phyloP scores from a whole-genome alignment of 2,888 invertebrate species.

The Platycnemis pennipes region DNA sequence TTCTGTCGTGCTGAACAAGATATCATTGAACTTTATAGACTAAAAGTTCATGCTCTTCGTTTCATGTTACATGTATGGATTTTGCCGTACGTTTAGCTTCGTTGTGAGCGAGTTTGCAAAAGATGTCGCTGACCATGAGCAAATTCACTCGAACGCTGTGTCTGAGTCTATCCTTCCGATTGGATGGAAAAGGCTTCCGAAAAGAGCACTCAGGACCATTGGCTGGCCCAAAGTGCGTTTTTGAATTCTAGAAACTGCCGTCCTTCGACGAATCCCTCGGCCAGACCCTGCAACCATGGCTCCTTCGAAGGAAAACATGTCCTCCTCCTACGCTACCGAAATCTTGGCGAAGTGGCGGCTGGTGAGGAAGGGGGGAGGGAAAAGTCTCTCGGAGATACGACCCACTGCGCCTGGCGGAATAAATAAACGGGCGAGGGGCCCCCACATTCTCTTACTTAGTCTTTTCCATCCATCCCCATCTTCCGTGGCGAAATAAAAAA shows the following conservation, averaged over 20 bases:
- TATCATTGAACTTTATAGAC: too few species aligned
- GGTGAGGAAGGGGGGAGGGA: neutral
- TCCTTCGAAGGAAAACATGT: neutral
- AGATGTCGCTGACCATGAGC: too few species aligned
- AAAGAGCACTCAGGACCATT: too few species aligned
- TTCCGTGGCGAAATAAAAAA: neutral
- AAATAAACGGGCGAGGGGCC: neutral
- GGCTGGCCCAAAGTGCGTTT: neutral
- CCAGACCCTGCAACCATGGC: neutral
- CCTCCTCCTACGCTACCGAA: neutral
- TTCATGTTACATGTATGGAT: too few species aligned
- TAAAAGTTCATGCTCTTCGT: too few species aligned
- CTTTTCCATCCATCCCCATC: slow-evolving; percentile 11
- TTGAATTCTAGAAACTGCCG: neutral
- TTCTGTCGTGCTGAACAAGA: too few species aligned
- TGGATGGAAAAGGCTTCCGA: too few species aligned
- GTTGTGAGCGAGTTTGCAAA: too few species aligned
- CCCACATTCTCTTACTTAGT: neutral
- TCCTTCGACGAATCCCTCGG: neutral
- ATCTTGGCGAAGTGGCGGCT: neutral
- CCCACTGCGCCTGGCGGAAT: neutral
- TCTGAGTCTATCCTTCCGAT: too few species aligned
- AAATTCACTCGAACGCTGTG: too few species aligned
- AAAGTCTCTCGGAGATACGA: neutral
- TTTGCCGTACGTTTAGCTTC: too few species aligned